phyloP scores from a whole-genome alignment of 30 jellyfish, hydroid and myxozoan genomes.

The Aurelia sp. region DNA sequence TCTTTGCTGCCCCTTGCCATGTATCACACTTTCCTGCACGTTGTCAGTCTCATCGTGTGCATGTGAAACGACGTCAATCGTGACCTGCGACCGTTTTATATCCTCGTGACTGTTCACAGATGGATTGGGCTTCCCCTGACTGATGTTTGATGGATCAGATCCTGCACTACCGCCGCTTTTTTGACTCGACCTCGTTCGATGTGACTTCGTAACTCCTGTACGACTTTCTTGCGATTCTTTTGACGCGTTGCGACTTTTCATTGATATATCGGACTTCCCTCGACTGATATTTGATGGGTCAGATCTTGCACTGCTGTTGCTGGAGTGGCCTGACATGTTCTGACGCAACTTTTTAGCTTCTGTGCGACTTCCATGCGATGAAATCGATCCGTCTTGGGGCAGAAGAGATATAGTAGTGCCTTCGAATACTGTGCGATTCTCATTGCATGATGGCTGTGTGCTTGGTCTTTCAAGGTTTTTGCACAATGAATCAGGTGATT shows the following conservation, averaged over 20 bases:
- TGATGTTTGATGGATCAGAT: not conserved
- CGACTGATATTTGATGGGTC: conserved; percentile 4
- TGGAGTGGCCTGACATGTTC: not conserved
- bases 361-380: not conserved
- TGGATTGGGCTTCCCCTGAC: not conserved
- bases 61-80: not conserved
- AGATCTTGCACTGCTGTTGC: not conserved
- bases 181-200: too few relatives aligned
- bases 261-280: conserved; percentile 35
- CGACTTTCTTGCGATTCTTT: not conserved
- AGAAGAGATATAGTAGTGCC: too few relatives aligned
- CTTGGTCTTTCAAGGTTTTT: not conserved
- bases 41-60: conserved; percentile 28
- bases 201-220: not conserved
- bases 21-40: not conserved
- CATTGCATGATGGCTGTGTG: not conserved
- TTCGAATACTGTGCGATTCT: not conserved
- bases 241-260: not conserved
- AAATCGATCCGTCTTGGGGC: not conserved
- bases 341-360: not conserved
- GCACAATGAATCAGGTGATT: not conserved
- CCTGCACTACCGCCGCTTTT: too few relatives aligned
- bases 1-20: too few relatives aligned
- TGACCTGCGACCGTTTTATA: too few relatives aligned
- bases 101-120: too few relatives aligned